Conservation (phyloP, 2,797 vertebrate species). For the Pseudotriccus pelzelni region DNA sequence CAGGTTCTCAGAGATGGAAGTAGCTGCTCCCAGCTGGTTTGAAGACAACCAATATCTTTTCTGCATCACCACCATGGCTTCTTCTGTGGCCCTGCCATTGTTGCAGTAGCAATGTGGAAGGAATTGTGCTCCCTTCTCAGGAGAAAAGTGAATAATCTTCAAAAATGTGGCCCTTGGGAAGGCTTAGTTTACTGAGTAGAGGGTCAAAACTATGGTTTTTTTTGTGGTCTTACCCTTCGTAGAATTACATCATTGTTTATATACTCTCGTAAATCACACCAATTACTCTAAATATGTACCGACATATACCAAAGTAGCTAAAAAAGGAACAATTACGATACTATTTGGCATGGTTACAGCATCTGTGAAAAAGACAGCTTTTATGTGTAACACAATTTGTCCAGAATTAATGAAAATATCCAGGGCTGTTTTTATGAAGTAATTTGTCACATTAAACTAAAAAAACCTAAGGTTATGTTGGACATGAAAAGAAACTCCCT, state of each 20-base stretch:
- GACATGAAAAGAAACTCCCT: slow-evolving; percentile 68
- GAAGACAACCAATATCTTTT: not conserved
- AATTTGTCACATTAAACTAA: slow-evolving; percentile 68
- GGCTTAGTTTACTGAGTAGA: not conserved
- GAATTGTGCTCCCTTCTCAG: not conserved
- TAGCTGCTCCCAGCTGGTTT: not conserved
- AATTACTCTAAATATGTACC: slow-evolving; percentile 23
- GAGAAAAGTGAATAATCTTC: not conserved
- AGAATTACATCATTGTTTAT: not conserved
- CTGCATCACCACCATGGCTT: not conserved
- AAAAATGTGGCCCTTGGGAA: not conserved
- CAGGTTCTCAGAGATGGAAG: not conserved
- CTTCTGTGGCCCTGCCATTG: not conserved
- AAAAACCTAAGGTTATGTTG: slow-evolving; percentile 57
- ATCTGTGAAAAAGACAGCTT: slow-evolving; percentile 57
- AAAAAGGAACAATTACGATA: slow-evolving; percentile 30
- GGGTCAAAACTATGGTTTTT: not conserved
- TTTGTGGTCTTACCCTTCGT: not conserved
- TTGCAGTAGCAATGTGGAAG: not conserved
- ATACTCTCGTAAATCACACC: not conserved
- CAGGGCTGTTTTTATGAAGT: slow-evolving; percentile 61
- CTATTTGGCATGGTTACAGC: slow-evolving; percentile 45
- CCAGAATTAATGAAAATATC: slow-evolving; percentile 67
- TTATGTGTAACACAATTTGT: slow-evolving; percentile 61
- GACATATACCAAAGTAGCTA: slow-evolving; percentile 16